Evolutionary conservation across 2,797 vertebrate genomes (phyloP), one percentile per base, ranked within the genome.

Genomic region (Girardinus metallicus): DNA sequence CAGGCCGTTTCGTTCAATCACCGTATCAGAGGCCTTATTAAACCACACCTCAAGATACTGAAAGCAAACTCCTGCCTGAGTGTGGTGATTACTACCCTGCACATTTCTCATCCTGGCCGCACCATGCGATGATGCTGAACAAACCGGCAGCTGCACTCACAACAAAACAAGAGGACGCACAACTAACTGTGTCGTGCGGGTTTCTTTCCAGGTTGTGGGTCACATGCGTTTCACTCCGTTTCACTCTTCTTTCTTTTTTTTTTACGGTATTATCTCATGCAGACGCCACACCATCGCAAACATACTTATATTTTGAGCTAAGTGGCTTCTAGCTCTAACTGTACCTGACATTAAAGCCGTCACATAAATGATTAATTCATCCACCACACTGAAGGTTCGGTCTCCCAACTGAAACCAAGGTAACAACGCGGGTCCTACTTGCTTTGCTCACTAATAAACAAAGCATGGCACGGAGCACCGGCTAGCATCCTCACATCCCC

Each of bases 11-110:
- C 3, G 75, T 51, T 74, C 70, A 60, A n/a, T 60, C 73, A 87
- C 51, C 36, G 34, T 41, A 77, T 81, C 29, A 82, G 36, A 77
- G 75, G 71, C 77, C 75, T 84, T 77, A 76, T 83, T 78, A 72
- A 84, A 90, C 85, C 83, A 84, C 88, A 89, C 82, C 83, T 87
- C 83, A 80, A 74, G 74, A 79, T 39, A 47, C 68, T 41, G 76
- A 83, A 86, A 92, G 86, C 93, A 91, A 89, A 90, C 81, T 76
- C 92, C 85, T 76, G 87, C 83, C 76, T 83, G 83, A 47, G 60
- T 77, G 18, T 73, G 75, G 49, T 34, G 77, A 80, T 84, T 47
- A 77, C 83, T 78, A 57, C 73, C 39, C 34, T 78, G 83, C 79
- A 2, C 39, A 57, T 39, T 60, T 36, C 43, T 49, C 77, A 72